phyloP scores from a whole-genome alignment of 2,113 vertebrate species.

The Ancistrus triradiatus region DNA sequence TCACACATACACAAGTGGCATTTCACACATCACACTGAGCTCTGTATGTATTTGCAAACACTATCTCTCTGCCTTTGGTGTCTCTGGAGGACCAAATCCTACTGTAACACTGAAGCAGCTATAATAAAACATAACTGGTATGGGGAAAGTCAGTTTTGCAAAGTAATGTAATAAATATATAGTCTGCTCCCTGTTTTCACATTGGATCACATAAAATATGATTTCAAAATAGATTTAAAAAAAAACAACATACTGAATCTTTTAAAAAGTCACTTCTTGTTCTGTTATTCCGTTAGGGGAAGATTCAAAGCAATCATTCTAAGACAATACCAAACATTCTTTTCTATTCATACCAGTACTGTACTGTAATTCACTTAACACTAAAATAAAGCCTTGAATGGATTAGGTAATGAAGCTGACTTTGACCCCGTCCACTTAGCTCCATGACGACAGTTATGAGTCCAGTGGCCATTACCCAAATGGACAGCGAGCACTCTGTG shows the following conservation, averaged over 20 bases:
- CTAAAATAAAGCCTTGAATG: slow-evolving; percentile 53
- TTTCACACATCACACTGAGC: not conserved
- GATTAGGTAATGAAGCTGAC: slow-evolving; percentile 77
- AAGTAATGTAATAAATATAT: too few relatives aligned
- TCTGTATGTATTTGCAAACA: slow-evolving; percentile 7
- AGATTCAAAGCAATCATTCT: too few relatives aligned
- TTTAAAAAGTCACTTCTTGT: too few relatives aligned
- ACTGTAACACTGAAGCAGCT: too few relatives aligned
- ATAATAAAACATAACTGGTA: too few relatives aligned
- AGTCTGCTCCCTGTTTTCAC: too few relatives aligned
- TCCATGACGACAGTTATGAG: slow-evolving; percentile 74
- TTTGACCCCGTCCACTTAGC: slow-evolving; percentile 76
- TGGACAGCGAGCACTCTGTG: slow-evolving; percentile 80
- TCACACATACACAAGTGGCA: slow-evolving; percentile 6
- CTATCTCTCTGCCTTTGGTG: not conserved
- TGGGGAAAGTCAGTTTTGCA: too few relatives aligned
- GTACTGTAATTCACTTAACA: slow-evolving; percentile 67
- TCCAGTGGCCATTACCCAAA: slow-evolving; percentile 88
- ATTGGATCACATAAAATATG: too few relatives aligned
- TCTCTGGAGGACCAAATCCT: not conserved
- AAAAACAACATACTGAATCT: too few relatives aligned
- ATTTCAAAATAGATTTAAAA: too few relatives aligned
- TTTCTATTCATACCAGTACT: slow-evolving; percentile 38
- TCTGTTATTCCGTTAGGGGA: too few relatives aligned
- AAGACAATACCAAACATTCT: slow-evolving; percentile 35